Evolutionary conservation across 2,797 vertebrate genomes (phyloP).

Genomic region (Mormyrus proboscirostris): DNA sequence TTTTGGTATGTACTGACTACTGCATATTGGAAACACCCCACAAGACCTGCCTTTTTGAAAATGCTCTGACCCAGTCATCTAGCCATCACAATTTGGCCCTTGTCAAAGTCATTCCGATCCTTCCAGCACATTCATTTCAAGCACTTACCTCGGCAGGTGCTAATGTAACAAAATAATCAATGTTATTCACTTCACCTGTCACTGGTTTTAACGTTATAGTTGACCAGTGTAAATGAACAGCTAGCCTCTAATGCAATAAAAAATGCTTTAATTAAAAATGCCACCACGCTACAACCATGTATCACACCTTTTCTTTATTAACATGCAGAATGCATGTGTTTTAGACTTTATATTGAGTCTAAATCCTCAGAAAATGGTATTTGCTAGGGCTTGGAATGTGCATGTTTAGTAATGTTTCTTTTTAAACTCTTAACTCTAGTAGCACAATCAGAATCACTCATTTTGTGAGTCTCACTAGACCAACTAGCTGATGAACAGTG

Average conservation of each 20-base stretch:
- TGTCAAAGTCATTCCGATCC: not conserved
- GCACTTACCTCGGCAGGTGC: not conserved
- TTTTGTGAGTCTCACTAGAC: not conserved
- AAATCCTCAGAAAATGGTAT: not conserved
- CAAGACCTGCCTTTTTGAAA: not conserved
- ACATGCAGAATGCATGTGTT: not conserved
- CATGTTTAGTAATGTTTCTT: not conserved
- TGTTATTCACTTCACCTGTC: not conserved
- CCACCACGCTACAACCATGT: not conserved
- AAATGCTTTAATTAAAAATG: not conserved
- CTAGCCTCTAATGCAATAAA: not conserved
- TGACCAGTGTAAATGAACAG: not conserved
- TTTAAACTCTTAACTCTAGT: not conserved
- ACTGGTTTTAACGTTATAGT: not conserved
- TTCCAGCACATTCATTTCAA: not conserved
- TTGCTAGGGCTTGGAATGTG: not conserved
- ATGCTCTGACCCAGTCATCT: not conserved
- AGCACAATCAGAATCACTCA: not conserved
- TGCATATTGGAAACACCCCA: not conserved
- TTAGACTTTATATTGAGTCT: not conserved
- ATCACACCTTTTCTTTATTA: not conserved
- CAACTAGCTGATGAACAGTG: not conserved
- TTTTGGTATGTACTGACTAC: not conserved
- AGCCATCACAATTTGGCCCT: not conserved
- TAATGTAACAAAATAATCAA: not conserved